Conservation (phyloP, 2,888 invertebrate genomes). For the Sisyra nigra region DNA sequence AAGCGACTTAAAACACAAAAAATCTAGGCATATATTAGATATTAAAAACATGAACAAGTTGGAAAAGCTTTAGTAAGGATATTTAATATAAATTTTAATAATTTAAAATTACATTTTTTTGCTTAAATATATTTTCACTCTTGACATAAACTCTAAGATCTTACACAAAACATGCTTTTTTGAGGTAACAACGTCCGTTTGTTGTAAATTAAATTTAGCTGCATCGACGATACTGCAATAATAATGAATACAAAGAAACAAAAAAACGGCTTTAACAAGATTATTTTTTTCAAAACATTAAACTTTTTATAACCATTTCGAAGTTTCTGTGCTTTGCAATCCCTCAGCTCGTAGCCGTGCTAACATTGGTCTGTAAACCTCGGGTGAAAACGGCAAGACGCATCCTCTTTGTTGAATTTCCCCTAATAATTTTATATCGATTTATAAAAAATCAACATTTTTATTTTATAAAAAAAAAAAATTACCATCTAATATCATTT, state of each 20-base stretch:
- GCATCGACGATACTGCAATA: too few species aligned
- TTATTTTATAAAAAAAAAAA: slow-evolving; percentile 3
- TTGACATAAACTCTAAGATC: too few species aligned
- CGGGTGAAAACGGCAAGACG: slow-evolving; percentile 77
- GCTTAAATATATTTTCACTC: too few species aligned
- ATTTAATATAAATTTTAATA: too few species aligned
- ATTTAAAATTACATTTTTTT: too few species aligned
- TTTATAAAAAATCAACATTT: not conserved
- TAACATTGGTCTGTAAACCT: slow-evolving; percentile 86
- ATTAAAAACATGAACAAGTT: too few species aligned
- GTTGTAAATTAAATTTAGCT: too few species aligned
- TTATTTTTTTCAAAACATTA: slow-evolving; percentile 2
- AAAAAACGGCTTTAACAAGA: not conserved
- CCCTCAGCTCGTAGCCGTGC: slow-evolving; percentile 77
- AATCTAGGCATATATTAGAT: too few species aligned
- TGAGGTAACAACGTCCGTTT: too few species aligned
- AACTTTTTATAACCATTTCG: slow-evolving; percentile 27
- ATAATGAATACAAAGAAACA: not conserved
- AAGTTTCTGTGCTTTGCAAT: slow-evolving; percentile 50
- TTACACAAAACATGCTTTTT: too few species aligned
- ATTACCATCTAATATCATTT: slow-evolving; percentile 92
- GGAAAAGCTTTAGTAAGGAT: too few species aligned
- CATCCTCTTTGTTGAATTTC: slow-evolving; percentile 95
- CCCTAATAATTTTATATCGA: slow-evolving; percentile 39
- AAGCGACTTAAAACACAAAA: too few species aligned